Evolutionary conservation across 2,113 vertebrate genomes (phyloP), one percentile per base, ranked within the genome.

Genomic region (Garra rufa): DNA sequence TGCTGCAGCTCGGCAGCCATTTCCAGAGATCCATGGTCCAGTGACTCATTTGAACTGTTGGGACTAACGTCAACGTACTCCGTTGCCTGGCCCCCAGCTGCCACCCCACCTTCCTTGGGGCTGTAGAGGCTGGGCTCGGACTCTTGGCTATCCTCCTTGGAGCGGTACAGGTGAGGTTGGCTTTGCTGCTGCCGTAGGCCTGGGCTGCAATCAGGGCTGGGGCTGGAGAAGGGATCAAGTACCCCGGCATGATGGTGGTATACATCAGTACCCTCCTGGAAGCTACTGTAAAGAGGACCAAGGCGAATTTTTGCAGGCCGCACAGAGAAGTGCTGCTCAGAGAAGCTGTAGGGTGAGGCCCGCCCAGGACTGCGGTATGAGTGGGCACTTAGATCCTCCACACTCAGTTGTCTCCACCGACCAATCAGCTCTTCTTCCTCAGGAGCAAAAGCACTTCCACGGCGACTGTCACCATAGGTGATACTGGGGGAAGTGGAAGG

Each of bases 281-380:
- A 99, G 92, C 97, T 98, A 78, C 97, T 97, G 43, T 98, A 99
- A 73, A 98, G 94, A 1, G 97, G 97, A 69, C 97, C 97, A 8
- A 96, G 92, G 2, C 95, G 93, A 83, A 96, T 96, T 88, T 96
- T 95, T 26, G 96, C 91, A 0, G 97, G 96, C 71, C 96, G 95
- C 6, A 94, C 88, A 0, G 92, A 91, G 89, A 95, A 95, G 86
- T 97, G 98, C 93, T 97, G 97, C 91, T 99, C 97, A 0, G 96
- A 96, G 92, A 97, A 97, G 88, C 96, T 97, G 91, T 97, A 96
- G 11, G 97, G 96, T 0, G 97, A 98, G 28, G 95, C 94, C 8
- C 96, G 95, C 80, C 94, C 93, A 0, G 95, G 83, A 34, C 95
- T 94, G 86, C 95, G 94, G 90, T 96, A 97, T 13, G 95, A 92